These are phyloP conservation scores for Erythrocercus mccallii DNA, from an alignment of 2,113 vertebrate genomes.

Conservation along the genomic window DNA sequence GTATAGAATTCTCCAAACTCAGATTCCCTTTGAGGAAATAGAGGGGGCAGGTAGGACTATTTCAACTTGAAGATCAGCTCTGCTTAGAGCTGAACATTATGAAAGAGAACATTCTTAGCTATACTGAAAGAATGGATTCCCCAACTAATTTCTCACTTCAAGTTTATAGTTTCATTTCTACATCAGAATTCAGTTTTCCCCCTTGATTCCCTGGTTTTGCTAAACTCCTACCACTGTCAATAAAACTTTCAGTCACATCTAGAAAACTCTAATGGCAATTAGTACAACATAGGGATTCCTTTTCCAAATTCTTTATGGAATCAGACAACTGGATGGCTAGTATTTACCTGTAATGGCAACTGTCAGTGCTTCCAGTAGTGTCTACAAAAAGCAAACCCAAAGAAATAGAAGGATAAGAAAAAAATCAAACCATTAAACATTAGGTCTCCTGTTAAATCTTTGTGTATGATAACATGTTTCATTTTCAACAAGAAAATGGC, in stretches of 20 bases:
- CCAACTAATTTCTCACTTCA: not conserved
- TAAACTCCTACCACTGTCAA: not conserved
- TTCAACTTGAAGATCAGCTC: not conserved
- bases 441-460: not conserved
- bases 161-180: not conserved
- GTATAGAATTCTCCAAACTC: not conserved
- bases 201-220: not conserved
- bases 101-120: not conserved
- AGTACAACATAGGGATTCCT: not conserved
- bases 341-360: conserved; percentile 84
- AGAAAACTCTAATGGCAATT: not conserved
- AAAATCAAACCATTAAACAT: not conserved
- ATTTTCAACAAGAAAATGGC: not conserved
- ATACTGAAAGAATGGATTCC: not conserved
- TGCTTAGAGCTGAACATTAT: not conserved
- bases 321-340: not conserved
- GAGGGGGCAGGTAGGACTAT: not conserved
- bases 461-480: not conserved
- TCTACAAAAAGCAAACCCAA: conserved; percentile 72
- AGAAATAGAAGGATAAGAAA: not conserved
- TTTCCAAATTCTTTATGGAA: not conserved
- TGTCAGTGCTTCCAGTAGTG: conserved; percentile 86
- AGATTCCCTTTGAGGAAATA: not conserved
- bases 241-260: not conserved
- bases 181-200: not conserved